Evolutionary conservation across 2,113 vertebrate genomes (phyloP).

Genomic region (Cottus gobio): DNA sequence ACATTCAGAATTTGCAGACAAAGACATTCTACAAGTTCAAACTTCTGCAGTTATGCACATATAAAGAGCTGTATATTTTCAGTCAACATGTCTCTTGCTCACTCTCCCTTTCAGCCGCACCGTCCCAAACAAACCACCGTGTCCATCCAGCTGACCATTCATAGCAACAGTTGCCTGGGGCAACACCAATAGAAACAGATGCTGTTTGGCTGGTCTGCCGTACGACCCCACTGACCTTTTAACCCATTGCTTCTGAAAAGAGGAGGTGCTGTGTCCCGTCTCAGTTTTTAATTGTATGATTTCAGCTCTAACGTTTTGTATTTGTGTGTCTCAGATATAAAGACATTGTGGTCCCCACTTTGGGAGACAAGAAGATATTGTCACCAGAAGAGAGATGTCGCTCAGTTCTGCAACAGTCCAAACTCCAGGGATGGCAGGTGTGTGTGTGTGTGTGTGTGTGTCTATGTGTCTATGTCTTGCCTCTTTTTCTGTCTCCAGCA

Average conservation of each 20-base stretch:
- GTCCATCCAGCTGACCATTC: constrained; percentile 68
- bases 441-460: constrained; percentile 90
- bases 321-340: constrained; percentile 85
- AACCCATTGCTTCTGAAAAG: constrained; percentile 68
- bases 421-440: constrained; percentile 97
- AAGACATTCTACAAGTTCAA: neutral
- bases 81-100: constrained; percentile 25
- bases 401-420: constrained; percentile 88
- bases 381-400: constrained; percentile 88
- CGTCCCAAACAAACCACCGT: constrained; percentile 59
- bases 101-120: constrained; percentile 19
- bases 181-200: constrained; percentile 79
- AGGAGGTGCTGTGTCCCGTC: neutral
- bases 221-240: constrained; percentile 74
- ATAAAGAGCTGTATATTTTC: neutral
- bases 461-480: constrained; percentile 79
- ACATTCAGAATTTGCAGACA: constrained; percentile 10
- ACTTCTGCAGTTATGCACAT: neutral
- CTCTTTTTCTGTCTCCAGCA: constrained; percentile 54
- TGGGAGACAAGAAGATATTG: constrained; percentile 83
- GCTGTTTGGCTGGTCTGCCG: constrained; percentile 66
- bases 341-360: constrained; percentile 84
- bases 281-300: constrained; percentile 18
- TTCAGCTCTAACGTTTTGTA: constrained; percentile 27
- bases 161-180: constrained; percentile 73